Base-by-base conservation (phyloP, 2,888 invertebrate genomes). In the Parelbella ahira region DNA sequence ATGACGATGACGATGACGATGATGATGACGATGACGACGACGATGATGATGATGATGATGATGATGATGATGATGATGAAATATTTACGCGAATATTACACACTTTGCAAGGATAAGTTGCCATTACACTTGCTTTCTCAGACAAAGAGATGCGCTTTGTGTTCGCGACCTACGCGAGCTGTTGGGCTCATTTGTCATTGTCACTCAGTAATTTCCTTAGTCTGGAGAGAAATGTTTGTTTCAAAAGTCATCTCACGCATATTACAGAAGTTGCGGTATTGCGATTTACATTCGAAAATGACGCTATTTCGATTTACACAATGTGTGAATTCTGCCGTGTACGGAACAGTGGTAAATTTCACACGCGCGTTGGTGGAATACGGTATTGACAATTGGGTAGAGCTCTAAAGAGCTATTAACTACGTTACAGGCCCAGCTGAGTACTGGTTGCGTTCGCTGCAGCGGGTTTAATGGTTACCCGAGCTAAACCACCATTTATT, bases 151-250 rank as follows among this genome's bases (percentile, higher is more conserved):
- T 28, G 34, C 32, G 29, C 12, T 43, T 47, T 48, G 64, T 64
- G 65, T 69, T 65, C 65, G 65, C 60, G 67, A 65, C 65, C 62
- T 63, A 55, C 55, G 64, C 64, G 68, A 78, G 68, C 79, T 79
- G 80, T 80, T 77, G 77, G 72, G 66, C 65, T 72, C 75, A 82
- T 83, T 70, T 75, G 74, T 83, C 82, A 80, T 65, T 69, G 81
- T 74, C 78, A 66, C 71, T 72, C 65, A 66, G 75, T 77, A 77
- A 82, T 80, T 78, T 79, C 68, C 74, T 72, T 66, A 66, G 66
- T 64, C 58, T 60, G 55, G 58, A 61, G 68, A 65, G 63, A 68
- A 73, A 74, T 70, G 71, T 72, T 72, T 72, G 71, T 76, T 78
- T 63, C 72, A 64, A 70, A 78, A 77, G 72, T 78, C 69, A 68